Base-by-base conservation (phyloP, 2,797 vertebrate genomes). In the Cuniculus paca region DNA sequence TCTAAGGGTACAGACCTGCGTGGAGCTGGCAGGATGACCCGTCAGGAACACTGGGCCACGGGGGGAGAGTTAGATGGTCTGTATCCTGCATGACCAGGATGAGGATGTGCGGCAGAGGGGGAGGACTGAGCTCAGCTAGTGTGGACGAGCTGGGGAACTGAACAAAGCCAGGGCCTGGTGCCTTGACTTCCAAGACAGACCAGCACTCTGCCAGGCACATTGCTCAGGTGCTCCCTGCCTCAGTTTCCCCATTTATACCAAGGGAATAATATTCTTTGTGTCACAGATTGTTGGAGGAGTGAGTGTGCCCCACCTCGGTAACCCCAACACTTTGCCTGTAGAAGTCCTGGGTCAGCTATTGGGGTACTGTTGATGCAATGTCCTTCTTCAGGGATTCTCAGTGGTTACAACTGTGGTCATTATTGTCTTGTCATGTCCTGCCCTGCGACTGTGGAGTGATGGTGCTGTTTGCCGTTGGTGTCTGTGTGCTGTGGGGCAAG, bases 241-340 rank as follows among this genome's bases (percentile, higher is more conserved):
- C 75, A 0, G 74, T 92, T 36, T 94, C 22, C 74, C 83, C 0
- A 0, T 16, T 28, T 2, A 16, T 75, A 39, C 54, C 79, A 28
- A 8, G 5, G 28, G 19, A 6, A 5, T 2, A 26, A 1, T 28
- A 1, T 17, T 72, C 17, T 14, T 28, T 50, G 17, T 1, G 2
- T 28, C 45, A 0, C 1, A 0, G 0, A 26, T 20, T 74, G 6
- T 95, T 1, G 0, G 8, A 17, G 39, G 39, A 2, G 0, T 42
- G n/a, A 16, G 12, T 3, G 56, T n/a, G 77, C 22, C 14, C 0
- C 0, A 0, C 5, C 90, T 3, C 10, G 6, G 50, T 36, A 4
- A 86, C 6, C 75, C 42, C 50, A 7, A 48, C 0, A 1, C 81
- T 8, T 13, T 2, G n/a, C 36, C 22, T 9, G 56, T 2, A 2